These are phyloP conservation scores for Machimus atricapillus DNA, from an alignment of 2,888 invertebrate species.

Conservation along the genomic window DNA sequence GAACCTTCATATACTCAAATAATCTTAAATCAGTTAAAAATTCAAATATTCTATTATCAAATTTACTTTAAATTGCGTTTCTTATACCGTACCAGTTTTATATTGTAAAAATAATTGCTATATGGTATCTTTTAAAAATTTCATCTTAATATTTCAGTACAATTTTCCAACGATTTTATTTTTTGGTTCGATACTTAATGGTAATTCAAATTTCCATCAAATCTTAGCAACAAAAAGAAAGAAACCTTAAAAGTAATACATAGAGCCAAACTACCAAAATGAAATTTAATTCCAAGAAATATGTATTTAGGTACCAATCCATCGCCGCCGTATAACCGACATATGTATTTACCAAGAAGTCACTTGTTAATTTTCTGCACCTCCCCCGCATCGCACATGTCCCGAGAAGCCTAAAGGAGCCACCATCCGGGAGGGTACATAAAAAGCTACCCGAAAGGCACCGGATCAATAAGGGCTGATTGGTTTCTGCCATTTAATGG, in stretches of 20 bases:
- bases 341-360: conserved; percentile 15
- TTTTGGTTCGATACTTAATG: not conserved
- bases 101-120: no score
- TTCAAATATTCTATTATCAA: no score
- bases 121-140: no score
- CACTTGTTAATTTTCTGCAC: not conserved
- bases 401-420: not conserved
- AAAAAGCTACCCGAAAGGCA: not conserved
- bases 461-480: conserved; percentile 32
- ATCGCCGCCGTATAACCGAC: not conserved
- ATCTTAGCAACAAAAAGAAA: not conserved
- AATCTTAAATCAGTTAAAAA: no score
- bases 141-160: not conserved
- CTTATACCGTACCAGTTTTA: not conserved
- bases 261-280: not conserved
- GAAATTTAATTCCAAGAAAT: not conserved
- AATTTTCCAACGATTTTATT: not conserved
- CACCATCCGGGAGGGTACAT: not conserved
- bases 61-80: no score
- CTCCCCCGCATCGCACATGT: not conserved
- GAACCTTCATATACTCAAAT: no score
- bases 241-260: not conserved
- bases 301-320: not conserved
- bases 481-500: conserved; percentile 24
- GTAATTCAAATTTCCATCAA: not conserved